Conservation (phyloP, 2,888 invertebrate species). For the Microplitis manilae region DNA sequence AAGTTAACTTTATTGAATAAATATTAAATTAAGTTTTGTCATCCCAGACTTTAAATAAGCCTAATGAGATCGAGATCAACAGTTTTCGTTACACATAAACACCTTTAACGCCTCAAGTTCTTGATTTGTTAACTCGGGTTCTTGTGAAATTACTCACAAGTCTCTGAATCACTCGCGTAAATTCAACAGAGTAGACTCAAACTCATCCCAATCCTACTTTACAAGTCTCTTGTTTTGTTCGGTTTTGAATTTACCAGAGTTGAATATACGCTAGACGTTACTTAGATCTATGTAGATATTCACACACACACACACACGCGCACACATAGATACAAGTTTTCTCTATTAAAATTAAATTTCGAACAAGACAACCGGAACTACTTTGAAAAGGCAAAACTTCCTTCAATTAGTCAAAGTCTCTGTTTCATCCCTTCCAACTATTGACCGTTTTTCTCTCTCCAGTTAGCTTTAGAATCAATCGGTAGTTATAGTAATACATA, state of each 20-base stretch:
- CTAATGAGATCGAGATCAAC: constrained; percentile 10
- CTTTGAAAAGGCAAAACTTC: constrained; percentile 8
- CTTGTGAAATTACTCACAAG: constrained; percentile 21
- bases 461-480: too few relatives aligned
- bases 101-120: constrained; percentile 9
- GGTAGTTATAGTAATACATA: too few relatives aligned
- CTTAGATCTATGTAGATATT: not conserved
- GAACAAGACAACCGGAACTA: not conserved
- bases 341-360: constrained; percentile 25
- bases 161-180: constrained; percentile 9
- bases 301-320: not conserved
- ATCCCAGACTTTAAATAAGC: constrained; percentile 1
- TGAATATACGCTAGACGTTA: not conserved
- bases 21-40: not conserved
- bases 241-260: not conserved
- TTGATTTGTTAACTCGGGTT: constrained; percentile 10
- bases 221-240: constrained; percentile 10
- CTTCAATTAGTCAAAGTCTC: constrained; percentile 15
- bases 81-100: constrained; percentile 1
- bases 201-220: not conserved
- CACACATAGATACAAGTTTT: constrained; percentile 17
- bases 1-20: not conserved
- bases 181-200: not conserved
- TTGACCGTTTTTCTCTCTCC: too few relatives aligned
- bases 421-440: not conserved